Evolutionary conservation across 1,140 invertebrate genomes (phyloP), one percentile per base, ranked within the genome.

Genomic region (Caenorhabditis tropicalis): DNA sequence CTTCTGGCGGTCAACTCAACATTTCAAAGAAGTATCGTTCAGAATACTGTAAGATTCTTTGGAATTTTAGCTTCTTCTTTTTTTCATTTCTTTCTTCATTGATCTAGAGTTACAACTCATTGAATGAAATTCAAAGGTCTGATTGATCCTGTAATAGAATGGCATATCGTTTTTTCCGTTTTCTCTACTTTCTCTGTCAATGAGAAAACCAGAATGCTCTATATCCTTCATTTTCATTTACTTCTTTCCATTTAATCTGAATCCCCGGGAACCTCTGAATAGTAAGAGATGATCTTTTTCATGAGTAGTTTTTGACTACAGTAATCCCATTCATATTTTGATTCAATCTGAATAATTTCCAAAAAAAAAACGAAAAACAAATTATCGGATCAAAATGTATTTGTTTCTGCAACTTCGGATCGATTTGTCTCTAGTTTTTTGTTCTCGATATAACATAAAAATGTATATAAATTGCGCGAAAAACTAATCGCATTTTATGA

Each of bases 401-500:
- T 3, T 7, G 9, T 56, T 56, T 56, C 15, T 56, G 24, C 53
- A 56, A 29, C 27, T 10, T 56, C 53, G 9, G 19, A 2, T 27
- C 24, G 5, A 27, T 21, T 56, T 15, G 24, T 27, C 10, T 27
- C 53, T 9, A n/a, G n/a, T n/a, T 56, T 27, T 56, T 56, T 56
- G 19, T 56, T 29, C 21, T 27, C 21, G 21, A 56, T 15, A 15
- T 1, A 2, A 74, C 15, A 74, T 10, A 43, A 46, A 74, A 74
- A 46, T 36, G 58, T 65, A 65, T 16, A 65, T 19, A 31, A 65
- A 65, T 36, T 74, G 65, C 65, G 65, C 65, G 21, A 65, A 74
- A 74, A 74, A 74, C 65, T 74, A 74, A 74, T 74, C 65, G 65
- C 36, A 43, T 74, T 74, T 74, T 74, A 74, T 74, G 27, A 74